Evolutionary conservation across 2,888 invertebrate species (phyloP).

Genomic region (Acrobasis consociella): DNA sequence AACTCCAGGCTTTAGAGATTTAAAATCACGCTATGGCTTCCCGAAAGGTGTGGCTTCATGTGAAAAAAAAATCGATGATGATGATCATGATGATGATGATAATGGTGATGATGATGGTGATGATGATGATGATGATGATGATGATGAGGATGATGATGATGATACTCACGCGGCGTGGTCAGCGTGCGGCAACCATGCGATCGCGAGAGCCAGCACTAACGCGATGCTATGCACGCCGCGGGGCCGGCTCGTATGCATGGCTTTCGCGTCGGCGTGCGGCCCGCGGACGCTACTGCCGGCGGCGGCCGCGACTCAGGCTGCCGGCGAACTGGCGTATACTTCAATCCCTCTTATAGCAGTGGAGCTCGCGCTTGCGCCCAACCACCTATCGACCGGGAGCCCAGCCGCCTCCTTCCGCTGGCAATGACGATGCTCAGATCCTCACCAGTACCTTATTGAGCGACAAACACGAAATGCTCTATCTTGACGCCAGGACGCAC

Average conservation of each 20-base stretch:
- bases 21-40: slow-evolving; percentile 59
- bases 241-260: slow-evolving; percentile 67
- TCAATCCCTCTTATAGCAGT: slow-evolving; percentile 45
- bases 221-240: slow-evolving; percentile 69
- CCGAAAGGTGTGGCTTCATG: slow-evolving; percentile 34
- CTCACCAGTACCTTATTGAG: slow-evolving; percentile 61
- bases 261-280: slow-evolving; percentile 56
- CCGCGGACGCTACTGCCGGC: slow-evolving; percentile 65
- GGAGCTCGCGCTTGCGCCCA: slow-evolving; percentile 64
- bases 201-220: slow-evolving; percentile 64
- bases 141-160: neutral
- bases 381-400: slow-evolving; percentile 65
- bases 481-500: slow-evolving; percentile 47
- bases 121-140: slow-evolving; percentile 11
- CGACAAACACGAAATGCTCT: slow-evolving; percentile 58
- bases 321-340: slow-evolving; percentile 66
- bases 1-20: slow-evolving; percentile 48
- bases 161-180: slow-evolving; percentile 73
- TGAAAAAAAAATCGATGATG: slow-evolving; percentile 35
- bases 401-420: slow-evolving; percentile 57
- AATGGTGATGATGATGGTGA: slow-evolving; percentile 11
- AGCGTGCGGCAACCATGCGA: slow-evolving; percentile 64
- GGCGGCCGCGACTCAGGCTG: slow-evolving; percentile 67
- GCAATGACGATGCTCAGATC: slow-evolving; percentile 56
- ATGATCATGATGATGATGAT: slow-evolving; percentile 21